phyloP scores from a whole-genome alignment of 2,797 vertebrate species.

The Hippoglossus hippoglossus region DNA sequence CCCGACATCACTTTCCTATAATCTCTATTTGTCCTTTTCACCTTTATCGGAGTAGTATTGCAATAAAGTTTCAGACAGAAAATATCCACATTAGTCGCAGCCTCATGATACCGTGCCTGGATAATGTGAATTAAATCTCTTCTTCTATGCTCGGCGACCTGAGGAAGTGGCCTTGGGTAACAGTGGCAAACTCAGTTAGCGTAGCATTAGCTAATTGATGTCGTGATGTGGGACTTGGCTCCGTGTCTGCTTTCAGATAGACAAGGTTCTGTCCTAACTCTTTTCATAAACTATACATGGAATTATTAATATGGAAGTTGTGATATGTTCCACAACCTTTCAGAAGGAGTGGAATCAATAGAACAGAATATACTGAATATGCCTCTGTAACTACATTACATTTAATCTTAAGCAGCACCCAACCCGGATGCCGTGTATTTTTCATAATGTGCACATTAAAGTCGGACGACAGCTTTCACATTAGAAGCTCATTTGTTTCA shows the following conservation, averaged over 20 bases:
- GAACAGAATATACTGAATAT: neutral
- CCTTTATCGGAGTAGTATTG: too few species aligned
- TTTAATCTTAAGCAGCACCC: neutral
- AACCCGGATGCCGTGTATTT: constrained; percentile 1
- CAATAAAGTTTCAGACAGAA: too few species aligned
- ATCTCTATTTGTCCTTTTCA: too few species aligned
- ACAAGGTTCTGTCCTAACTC: too few species aligned
- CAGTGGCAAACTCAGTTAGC: neutral
- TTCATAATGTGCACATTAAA: neutral
- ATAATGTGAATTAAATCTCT: too few species aligned
- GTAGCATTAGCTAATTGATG: neutral
- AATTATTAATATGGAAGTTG: too few species aligned
- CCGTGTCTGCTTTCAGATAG: too few species aligned
- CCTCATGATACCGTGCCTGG: too few species aligned
- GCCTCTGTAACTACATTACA: neutral
- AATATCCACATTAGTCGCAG: too few species aligned
- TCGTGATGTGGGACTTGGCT: constrained; percentile 13
- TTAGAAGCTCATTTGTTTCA: constrained; percentile 33
- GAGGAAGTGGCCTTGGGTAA: constrained; percentile 5
- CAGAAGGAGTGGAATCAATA: constrained; percentile 7
- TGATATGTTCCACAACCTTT: constrained; percentile 15
- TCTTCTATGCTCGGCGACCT: too few species aligned
- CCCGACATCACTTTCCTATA: too few species aligned
- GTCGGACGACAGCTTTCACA: neutral
- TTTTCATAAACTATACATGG: too few species aligned